These are phyloP conservation scores for Odontomachus brunneus DNA, from an alignment of 1,140 invertebrate genomes.

Conservation along the genomic window DNA sequence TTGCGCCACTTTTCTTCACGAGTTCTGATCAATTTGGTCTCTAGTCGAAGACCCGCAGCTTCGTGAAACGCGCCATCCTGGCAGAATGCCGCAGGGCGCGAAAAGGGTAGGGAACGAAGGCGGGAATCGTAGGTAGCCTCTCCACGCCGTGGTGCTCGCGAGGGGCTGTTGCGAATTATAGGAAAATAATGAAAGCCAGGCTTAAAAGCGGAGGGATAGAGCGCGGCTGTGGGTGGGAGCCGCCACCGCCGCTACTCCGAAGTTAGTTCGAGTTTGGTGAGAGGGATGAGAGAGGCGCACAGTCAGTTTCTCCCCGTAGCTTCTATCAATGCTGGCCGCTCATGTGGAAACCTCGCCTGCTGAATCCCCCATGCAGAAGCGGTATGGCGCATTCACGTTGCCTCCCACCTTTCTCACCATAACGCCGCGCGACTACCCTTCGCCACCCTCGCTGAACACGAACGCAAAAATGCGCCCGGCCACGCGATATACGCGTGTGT, in stretches of 20 bases:
- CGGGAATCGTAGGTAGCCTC: slow-evolving; percentile 56
- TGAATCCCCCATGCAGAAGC: slow-evolving; percentile 81
- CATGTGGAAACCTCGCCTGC: slow-evolving; percentile 84
- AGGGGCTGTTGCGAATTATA: slow-evolving; percentile 84
- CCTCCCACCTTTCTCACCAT: slow-evolving; percentile 85
- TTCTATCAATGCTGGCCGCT: slow-evolving; percentile 84
- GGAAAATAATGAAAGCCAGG: slow-evolving; percentile 84
- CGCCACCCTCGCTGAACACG: slow-evolving; percentile 58
- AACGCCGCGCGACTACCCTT: slow-evolving; percentile 68
- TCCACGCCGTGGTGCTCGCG: slow-evolving; percentile 52
- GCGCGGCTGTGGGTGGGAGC: slow-evolving; percentile 41
- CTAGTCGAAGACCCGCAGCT: not conserved
- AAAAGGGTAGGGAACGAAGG: slow-evolving; percentile 16
- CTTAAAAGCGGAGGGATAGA: slow-evolving; percentile 77
- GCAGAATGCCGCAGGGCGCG: not conserved
- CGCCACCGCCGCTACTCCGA: slow-evolving; percentile 65
- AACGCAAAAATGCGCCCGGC: slow-evolving; percentile 56
- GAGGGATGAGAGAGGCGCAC: slow-evolving; percentile 81
- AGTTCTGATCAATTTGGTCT: not conserved
- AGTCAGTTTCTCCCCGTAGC: slow-evolving; percentile 78
- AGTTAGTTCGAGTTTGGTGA: slow-evolving; percentile 81
- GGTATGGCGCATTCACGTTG: slow-evolving; percentile 77
- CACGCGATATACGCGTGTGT: slow-evolving; percentile 31
- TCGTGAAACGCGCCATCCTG: not conserved
- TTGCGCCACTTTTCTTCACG: not conserved